Conservation (phyloP, 2,888 invertebrate species). For the Panzeria rudis region DNA sequence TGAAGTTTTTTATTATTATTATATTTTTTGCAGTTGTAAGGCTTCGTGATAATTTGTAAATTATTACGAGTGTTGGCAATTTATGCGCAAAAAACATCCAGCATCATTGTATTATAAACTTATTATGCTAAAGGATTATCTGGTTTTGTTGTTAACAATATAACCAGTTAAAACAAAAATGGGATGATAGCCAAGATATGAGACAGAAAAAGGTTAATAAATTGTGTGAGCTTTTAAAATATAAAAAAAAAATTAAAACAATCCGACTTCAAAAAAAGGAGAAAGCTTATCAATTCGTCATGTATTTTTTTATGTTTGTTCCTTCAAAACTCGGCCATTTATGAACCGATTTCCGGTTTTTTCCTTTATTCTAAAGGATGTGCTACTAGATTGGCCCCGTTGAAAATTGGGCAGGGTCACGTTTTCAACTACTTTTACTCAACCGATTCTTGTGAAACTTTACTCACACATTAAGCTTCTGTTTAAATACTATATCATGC, state of each 20-base stretch:
- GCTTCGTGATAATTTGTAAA: constrained; percentile 72
- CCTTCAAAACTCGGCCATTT: too few species aligned
- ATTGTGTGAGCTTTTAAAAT: constrained; percentile 15
- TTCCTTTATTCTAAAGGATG: too few species aligned
- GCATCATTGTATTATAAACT: constrained; percentile 69
- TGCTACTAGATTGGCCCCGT: too few species aligned
- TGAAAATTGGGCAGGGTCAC: too few species aligned
- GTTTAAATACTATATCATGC: too few species aligned
- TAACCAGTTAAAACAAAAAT: constrained; percentile 58
- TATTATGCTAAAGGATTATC: constrained; percentile 71
- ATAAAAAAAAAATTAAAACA: not conserved
- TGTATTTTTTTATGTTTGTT: too few species aligned
- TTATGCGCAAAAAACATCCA: constrained; percentile 69
- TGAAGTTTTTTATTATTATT: constrained; percentile 42
- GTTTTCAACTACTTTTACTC: too few species aligned
- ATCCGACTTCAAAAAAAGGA: too few species aligned
- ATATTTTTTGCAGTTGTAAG: constrained; percentile 33
- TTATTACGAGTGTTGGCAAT: constrained; percentile 72
- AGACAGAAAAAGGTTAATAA: constrained; percentile 13
- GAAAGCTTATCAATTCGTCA: too few species aligned
- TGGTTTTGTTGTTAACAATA: constrained; percentile 72
- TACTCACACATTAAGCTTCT: too few species aligned
- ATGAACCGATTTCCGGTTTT: too few species aligned
- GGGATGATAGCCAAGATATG: constrained; percentile 1
- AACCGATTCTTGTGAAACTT: too few species aligned